These are phyloP conservation scores for Sus cebifrons DNA, from an alignment of 2,797 vertebrate genomes.

Conservation along the genomic window DNA sequence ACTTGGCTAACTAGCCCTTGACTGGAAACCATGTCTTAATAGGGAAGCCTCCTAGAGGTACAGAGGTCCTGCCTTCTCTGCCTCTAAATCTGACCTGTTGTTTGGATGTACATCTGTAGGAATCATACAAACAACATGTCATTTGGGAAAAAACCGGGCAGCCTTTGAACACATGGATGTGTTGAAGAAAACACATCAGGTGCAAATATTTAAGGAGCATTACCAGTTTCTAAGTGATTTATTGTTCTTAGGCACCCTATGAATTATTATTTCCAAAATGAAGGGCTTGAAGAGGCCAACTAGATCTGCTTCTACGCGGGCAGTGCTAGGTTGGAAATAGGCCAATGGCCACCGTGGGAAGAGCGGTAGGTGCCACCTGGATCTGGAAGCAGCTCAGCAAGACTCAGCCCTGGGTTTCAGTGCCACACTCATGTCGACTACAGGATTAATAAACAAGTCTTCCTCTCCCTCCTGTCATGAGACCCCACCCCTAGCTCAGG, in stretches of 20 bases:
- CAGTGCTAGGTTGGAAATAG: not conserved
- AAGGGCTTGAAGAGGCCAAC: not conserved
- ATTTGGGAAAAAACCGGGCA: not conserved
- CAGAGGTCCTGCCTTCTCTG: not conserved
- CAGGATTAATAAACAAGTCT: not conserved
- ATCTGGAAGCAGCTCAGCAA: not conserved
- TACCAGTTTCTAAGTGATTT: not conserved
- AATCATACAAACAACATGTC: not conserved
- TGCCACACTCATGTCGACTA: not conserved
- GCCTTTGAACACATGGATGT: not conserved
- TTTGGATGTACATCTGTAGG: not conserved
- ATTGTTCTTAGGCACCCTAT: not conserved
- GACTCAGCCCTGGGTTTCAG: not conserved
- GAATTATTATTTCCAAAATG: not conserved
- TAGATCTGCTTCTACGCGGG: not conserved
- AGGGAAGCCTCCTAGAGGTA: not conserved
- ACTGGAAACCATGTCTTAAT: not conserved
- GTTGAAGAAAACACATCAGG: not conserved
- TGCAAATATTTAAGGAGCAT: slow-evolving; percentile 36
- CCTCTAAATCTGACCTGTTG: not conserved
- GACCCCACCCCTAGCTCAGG: not conserved
- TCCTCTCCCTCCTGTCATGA: not conserved
- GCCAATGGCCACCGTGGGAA: not conserved
- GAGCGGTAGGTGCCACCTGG: not conserved
- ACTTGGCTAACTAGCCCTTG: not conserved